Conservation (phyloP, 2,888 invertebrate species). For the Hymenopus coronatus region DNA sequence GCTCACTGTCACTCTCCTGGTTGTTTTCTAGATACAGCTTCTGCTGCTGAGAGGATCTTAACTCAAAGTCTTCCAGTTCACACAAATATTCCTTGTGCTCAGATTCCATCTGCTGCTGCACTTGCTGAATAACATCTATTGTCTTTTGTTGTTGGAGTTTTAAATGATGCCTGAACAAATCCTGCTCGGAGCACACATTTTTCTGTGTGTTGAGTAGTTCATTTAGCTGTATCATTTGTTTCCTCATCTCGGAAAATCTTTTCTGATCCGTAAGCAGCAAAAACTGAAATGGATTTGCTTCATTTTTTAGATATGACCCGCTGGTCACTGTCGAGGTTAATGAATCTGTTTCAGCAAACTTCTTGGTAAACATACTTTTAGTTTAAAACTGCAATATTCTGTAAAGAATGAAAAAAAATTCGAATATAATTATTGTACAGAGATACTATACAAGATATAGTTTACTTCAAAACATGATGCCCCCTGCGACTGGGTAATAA, state of each 20-base stretch:
- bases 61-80: not conserved
- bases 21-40: not conserved
- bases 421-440: too few relatives aligned
- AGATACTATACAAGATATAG: too few relatives aligned
- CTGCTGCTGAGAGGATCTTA: not conserved
- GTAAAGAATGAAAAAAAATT: not conserved
- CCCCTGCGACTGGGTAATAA: too few relatives aligned
- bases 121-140: not conserved
- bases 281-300: not conserved
- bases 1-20: not conserved
- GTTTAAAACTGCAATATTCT: not conserved
- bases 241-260: not conserved
- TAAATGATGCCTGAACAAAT: not conserved
- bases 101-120: not conserved
- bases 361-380: not conserved
- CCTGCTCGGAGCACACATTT: not conserved
- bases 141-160: not conserved
- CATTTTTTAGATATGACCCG: not conserved
- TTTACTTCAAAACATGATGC: too few relatives aligned
- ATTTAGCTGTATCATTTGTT: not conserved
- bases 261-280: not conserved
- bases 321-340: not conserved
- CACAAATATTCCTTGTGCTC: not conserved
- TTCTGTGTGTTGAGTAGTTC: not conserved
- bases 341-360: not conserved